Evolutionary conservation across 2,888 invertebrate genomes (phyloP), one percentile per base, ranked within the genome.

Genomic region (Dynastes grantii): DNA sequence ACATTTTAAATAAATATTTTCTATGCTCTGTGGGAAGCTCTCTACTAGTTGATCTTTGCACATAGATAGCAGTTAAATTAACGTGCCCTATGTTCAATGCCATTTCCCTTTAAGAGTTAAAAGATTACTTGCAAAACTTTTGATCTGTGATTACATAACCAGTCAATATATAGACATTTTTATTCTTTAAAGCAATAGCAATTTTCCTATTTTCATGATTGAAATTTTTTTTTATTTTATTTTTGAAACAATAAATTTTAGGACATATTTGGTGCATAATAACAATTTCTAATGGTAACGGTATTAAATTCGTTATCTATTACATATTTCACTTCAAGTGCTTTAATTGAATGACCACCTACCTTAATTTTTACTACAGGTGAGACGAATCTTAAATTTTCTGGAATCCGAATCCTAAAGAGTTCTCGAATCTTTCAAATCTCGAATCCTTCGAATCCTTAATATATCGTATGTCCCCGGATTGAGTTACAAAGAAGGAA

Each of bases 1-100:
- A 27, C 63, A 63, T 63, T 63, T 63, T 63, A 63, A 63, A 63
- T 63, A 11, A 63, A 63, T 63, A 63, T 63, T 63, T 63, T 63
- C 63, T 63, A 63, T 27, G 29, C 63, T 63, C 29, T 63, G 27
- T 63, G 63, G 29, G 27, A 63, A 27, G 27, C 63, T 29, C 29
- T 63, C 27, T 63, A 29, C 63, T 63, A 63, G 13, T 29, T 63
- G 63, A 63, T 63, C 63, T 63, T 27, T 63, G 29, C 63, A 63
- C 63, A 63, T 63, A 22, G 22, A 22, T 22, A 63, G 29, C 63
- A 27, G 27, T 63, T 27, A 63, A 22, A 63, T 63, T 63, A 63
- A 63, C 63, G 29, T 63, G 63, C 63, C 63, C 63, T 63, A 63
- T 22, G 29, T 63, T 63, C 63, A 29, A 29, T 63, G 27, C 63